Conservation (phyloP, 2,888 invertebrate genomes). For the Phoronis australis region DNA sequence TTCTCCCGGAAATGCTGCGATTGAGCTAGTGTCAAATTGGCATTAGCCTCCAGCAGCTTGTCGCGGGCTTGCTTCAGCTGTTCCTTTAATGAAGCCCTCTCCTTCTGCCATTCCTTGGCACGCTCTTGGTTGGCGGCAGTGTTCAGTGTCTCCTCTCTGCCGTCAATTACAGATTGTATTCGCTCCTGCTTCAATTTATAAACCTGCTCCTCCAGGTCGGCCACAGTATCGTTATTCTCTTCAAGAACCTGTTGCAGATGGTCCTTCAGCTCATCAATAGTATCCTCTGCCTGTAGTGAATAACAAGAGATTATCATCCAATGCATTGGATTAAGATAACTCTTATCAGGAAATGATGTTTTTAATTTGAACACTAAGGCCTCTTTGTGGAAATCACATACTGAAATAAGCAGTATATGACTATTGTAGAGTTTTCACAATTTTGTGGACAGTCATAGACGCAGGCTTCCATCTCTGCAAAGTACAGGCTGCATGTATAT, state of each 20-base stretch:
- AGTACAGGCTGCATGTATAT: no score
- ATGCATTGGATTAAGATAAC: no score
- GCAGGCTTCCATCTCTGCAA: no score
- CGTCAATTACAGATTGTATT: neutral
- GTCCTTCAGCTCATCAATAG: neutral
- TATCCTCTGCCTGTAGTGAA: neutral
- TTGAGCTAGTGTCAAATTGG: slow-evolving; percentile 27
- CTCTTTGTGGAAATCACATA: no score
- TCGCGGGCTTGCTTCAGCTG: neutral
- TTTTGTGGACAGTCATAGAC: no score
- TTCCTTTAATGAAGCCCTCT: neutral
- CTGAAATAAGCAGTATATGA: no score
- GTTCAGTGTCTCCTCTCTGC: neutral
- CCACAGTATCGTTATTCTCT: neutral
- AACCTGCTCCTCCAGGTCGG: neutral
- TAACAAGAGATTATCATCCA: no score
- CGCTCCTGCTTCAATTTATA: neutral
- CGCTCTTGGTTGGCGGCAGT: no score
- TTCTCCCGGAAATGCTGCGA: slow-evolving; percentile 29
- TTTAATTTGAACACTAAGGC: no score
- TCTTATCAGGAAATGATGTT: no score
- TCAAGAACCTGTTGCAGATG: neutral
- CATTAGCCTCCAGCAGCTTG: slow-evolving; percentile 29
- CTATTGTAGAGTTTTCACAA: no score
- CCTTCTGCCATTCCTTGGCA: neutral